These are phyloP conservation scores for Cottoperca gobio DNA, from an alignment of 2,797 vertebrate genomes.

Conservation along the genomic window DNA sequence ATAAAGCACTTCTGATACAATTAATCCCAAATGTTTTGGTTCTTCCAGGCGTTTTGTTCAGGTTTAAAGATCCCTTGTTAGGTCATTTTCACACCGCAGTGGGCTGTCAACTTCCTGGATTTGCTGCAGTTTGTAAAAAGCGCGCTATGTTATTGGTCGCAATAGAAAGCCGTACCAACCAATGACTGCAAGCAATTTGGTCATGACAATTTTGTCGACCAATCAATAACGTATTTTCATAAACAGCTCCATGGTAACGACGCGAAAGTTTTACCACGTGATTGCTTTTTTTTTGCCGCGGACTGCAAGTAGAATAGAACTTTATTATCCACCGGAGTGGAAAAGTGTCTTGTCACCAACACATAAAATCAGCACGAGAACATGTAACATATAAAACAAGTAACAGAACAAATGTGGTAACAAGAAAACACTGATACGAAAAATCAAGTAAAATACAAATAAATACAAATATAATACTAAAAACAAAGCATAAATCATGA, in stretches of 20 bases:
- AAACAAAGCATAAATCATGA: neutral
- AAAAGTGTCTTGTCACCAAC: neutral
- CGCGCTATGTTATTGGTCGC: constrained; percentile 77
- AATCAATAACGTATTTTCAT: constrained; percentile 63
- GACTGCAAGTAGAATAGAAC: neutral
- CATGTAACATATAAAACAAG: neutral
- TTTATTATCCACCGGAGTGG: neutral
- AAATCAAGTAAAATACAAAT: too few relatives aligned
- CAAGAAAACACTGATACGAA: too few relatives aligned
- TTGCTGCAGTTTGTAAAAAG: constrained; percentile 82
- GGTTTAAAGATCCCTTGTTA: constrained; percentile 54
- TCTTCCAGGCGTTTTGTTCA: constrained; percentile 28
- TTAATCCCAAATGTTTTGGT: neutral
- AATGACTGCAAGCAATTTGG: constrained; percentile 53
- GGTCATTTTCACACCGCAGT: constrained; percentile 15
- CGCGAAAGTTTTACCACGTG: constrained; percentile 64
- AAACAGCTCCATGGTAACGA: constrained; percentile 83
- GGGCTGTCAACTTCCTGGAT: constrained; percentile 78
- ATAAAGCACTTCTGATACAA: neutral
- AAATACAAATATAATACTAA: neutral
- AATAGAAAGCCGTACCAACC: constrained; percentile 37
- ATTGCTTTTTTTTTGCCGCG: constrained; percentile 51
- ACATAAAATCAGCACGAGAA: neutral
- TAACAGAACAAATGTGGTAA: neutral
- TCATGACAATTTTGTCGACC: constrained; percentile 30